Base-by-base conservation (phyloP, 2,797 vertebrate genomes). In the Kryptopterus vitreolus region DNA sequence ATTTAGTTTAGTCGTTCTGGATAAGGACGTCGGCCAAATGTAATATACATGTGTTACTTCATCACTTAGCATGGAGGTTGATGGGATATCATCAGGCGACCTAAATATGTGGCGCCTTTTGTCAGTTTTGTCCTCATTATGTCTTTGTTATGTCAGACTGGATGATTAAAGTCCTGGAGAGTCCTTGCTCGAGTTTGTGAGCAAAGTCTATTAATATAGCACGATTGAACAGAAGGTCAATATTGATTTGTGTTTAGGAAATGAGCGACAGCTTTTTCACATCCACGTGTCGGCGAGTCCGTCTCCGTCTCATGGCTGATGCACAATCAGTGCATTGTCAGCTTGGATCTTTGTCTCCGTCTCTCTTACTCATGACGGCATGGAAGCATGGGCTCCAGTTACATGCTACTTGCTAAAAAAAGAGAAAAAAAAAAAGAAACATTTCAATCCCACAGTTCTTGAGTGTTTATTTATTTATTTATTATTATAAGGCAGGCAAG, bases 161-260 rank as follows among this genome's bases (percentile, higher is more conserved):
- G 4, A 26, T 18, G n/a, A 22, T 38, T 38, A 1, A 1, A 26
- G 63, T 62, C 9, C 12, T 80, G 71, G 8, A 15, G 71, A 55
- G 52, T 63, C 57, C 81, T 76, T 88, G 79, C 82, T 78, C 59
- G 81, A 61, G 48, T 83, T 80, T 83, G 82, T 10, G 87, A 85
- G 80, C 83, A 48, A 82, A 85, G 84, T 84, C 87, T 83, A 86
- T 88, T 92, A 87, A 90, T 85, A 82, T 84, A 77, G 78, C 70
- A 66, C 81, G 88, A 89, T 87, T 88, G 86, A 78, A 61, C 53
- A 80, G 83, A 82, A 83, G 73, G 85, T 78, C 77, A 82, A 83
- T 81, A 83, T 78, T 91, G 89, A 90, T 88, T 89, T 88, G 80
- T 88, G 87, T 87, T 90, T 88, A 86, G 88, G 80, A 43, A n/a